These are phyloP conservation scores for Anneissia japonica DNA, from an alignment of 35 echinoderm and acorn worm genomes.

Conservation along the genomic window DNA sequence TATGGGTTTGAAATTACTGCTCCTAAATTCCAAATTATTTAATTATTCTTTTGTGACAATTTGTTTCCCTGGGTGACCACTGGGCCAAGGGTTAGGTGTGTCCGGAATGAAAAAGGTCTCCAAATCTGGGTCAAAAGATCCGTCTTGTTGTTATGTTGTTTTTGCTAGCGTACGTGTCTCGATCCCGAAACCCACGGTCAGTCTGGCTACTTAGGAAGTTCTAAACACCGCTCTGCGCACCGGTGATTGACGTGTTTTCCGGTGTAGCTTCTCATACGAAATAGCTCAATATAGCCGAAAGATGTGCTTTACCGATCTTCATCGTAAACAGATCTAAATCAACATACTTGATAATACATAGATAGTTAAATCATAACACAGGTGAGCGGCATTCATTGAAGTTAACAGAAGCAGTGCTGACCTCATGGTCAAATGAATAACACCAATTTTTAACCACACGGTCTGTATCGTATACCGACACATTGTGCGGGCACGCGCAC, in stretches of 20 bases:
- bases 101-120: background rate
- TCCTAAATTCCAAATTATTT: too few relatives aligned
- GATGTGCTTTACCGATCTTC: background rate
- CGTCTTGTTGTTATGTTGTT: background rate
- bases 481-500: too few relatives aligned
- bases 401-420: background rate
- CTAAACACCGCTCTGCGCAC: background rate
- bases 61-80: background rate
- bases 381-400: background rate
- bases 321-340: background rate
- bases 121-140: background rate
- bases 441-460: background rate
- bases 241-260: background rate
- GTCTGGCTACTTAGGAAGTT: background rate
- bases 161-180: background rate
- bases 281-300: background rate
- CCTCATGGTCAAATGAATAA: background rate
- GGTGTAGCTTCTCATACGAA: background rate
- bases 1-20: too few relatives aligned
- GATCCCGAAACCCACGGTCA: background rate
- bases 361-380: background rate
- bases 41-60: too few relatives aligned
- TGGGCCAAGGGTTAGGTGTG: background rate
- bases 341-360: background rate
- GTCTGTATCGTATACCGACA: too few relatives aligned